These are phyloP conservation scores for Drosophila ananassae DNA, from an alignment of 1,140 invertebrate species.

Conservation along the genomic window DNA sequence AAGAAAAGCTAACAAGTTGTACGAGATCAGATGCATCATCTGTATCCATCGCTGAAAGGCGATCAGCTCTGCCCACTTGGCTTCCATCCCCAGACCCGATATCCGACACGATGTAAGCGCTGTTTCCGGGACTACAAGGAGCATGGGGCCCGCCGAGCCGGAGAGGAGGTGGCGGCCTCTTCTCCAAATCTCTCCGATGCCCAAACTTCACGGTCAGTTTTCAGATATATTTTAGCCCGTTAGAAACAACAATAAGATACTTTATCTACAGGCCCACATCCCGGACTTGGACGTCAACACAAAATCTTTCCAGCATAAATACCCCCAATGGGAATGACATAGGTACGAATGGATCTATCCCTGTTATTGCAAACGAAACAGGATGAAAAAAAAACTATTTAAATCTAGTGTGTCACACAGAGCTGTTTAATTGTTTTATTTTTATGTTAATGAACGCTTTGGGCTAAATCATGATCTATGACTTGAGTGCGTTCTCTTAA, in stretches of 20 bases:
- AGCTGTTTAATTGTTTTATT: background rate
- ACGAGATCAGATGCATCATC: constrained; percentile 88
- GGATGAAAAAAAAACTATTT: background rate
- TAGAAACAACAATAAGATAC: background rate
- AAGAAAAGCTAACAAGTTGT: constrained; percentile 68
- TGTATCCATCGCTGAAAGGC: constrained; percentile 92
- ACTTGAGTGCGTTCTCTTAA: constrained; percentile 11
- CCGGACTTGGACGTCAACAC: constrained; percentile 86
- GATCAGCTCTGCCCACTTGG: constrained; percentile 95
- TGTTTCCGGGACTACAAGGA: constrained; percentile 98
- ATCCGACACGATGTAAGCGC: constrained; percentile 95
- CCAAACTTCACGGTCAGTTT: constrained; percentile 86
- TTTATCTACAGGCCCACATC: constrained; percentile 62
- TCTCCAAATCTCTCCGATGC: constrained; percentile 90
- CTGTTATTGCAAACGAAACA: background rate
- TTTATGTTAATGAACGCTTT: constrained; percentile 3
- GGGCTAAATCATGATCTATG: constrained; percentile 6
- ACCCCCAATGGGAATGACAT: constrained; percentile 74
- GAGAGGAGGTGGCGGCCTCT: constrained; percentile 90
- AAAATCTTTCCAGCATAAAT: constrained; percentile 84
- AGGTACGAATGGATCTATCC: constrained; percentile 55
- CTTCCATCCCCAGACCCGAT: constrained; percentile 96
- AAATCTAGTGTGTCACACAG: background rate
- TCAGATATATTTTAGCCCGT: background rate
- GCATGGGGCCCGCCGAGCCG: constrained; percentile 89